These are phyloP conservation scores for Bagarius yarrelli DNA, from an alignment of 2,113 vertebrate species.

Conservation along the genomic window DNA sequence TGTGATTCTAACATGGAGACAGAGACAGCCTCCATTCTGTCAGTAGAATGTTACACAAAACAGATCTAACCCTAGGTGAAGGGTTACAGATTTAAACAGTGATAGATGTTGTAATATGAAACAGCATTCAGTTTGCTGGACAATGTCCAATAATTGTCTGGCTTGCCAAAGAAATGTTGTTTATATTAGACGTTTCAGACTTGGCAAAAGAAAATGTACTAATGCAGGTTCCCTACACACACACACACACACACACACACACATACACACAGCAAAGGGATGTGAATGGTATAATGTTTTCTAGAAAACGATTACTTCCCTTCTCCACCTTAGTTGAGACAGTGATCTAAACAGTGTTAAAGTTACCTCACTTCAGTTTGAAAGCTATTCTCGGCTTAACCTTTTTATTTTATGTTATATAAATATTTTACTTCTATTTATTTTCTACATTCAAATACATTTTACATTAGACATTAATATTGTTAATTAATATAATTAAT, in stretches of 20 bases:
- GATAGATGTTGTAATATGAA: conserved; percentile 23
- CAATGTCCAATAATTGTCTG: conserved; percentile 16
- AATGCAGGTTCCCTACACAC: background rate
- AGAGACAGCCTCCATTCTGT: background rate
- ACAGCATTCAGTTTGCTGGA: conserved; percentile 41
- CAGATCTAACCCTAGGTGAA: background rate
- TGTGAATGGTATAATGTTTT: background rate
- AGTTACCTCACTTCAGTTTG: background rate
- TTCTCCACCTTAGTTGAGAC: background rate
- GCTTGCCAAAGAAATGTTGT: conserved; percentile 36
- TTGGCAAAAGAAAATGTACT: conserved; percentile 13
- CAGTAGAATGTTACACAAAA: background rate
- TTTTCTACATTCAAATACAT: background rate
- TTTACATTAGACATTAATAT: background rate
- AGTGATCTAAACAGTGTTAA: background rate
- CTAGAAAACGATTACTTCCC: background rate
- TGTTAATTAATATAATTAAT: too few species aligned
- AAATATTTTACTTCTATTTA: too few species aligned
- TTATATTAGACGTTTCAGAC: conserved; percentile 25
- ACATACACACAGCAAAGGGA: conserved; percentile 2
- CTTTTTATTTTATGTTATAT: too few species aligned
- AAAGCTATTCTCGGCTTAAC: background rate
- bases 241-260: background rate
- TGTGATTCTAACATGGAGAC: background rate
- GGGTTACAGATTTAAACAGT: background rate